Evolutionary conservation across 2,113 vertebrate species (phyloP).

Genomic region (Lasiurus cinereus): DNA sequence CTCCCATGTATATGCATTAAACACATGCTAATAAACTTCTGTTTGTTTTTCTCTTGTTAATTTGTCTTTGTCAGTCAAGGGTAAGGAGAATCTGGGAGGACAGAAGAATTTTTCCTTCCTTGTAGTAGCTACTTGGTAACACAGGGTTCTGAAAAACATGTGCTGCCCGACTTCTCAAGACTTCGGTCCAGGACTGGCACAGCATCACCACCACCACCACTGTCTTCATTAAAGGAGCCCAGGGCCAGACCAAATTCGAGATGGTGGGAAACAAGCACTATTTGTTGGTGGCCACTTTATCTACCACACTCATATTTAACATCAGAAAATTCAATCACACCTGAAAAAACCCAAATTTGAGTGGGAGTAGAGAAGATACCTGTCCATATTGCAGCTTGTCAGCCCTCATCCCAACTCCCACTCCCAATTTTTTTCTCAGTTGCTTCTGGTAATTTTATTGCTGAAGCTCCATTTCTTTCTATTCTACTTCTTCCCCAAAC

Average conservation of each 20-base stretch:
- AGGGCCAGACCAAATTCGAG: neutral
- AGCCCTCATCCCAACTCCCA: neutral
- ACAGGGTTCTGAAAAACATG: neutral
- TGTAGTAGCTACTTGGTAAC: neutral
- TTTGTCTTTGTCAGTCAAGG: neutral
- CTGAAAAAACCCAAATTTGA: neutral
- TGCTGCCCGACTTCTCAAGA: neutral
- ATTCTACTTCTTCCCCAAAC: neutral
- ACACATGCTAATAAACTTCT: neutral
- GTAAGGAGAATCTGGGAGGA: neutral
- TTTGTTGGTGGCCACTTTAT: neutral
- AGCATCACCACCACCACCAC: too few species aligned
- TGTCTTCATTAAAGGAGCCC: neutral
- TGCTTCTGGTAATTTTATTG: neutral
- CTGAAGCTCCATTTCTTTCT: neutral
- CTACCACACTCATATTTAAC: neutral
- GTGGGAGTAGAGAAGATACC: neutral
- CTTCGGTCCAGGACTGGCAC: neutral
- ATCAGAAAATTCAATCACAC: neutral
- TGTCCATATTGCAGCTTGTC: neutral
- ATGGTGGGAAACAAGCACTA: neutral
- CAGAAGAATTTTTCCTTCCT: neutral
- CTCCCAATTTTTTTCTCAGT: neutral
- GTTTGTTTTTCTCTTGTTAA: neutral
- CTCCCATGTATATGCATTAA: neutral